These are phyloP conservation scores for Cebus imitator DNA, from an alignment of 2,113 vertebrate genomes.

Conservation along the genomic window DNA sequence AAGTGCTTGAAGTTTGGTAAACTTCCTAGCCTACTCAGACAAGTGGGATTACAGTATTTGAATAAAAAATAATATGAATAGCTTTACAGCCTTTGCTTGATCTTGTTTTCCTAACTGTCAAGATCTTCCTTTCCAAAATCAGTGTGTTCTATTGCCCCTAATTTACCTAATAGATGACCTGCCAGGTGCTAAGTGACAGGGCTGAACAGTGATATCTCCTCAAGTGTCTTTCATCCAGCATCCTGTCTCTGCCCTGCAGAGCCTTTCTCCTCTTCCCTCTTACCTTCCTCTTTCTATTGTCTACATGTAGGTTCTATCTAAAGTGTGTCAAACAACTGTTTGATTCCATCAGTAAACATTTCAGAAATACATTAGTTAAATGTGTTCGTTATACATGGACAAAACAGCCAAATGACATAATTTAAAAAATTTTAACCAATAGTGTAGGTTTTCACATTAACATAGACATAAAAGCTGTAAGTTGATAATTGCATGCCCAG, in stretches of 20 bases:
- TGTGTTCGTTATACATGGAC: neutral
- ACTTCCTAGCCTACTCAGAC: neutral
- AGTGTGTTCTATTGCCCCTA: neutral
- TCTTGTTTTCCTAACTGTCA: neutral
- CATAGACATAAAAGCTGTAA: neutral
- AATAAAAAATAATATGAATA: neutral
- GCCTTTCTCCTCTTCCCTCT: neutral
- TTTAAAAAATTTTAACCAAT: neutral
- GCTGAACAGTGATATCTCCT: neutral
- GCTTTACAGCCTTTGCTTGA: neutral
- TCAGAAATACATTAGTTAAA: constrained; percentile 1
- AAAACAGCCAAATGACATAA: neutral
- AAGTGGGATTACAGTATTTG: neutral
- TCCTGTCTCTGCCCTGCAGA: neutral
- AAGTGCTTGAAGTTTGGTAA: neutral
- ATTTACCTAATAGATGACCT: neutral
- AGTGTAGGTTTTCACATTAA: neutral
- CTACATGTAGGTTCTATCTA: neutral
- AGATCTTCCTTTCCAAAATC: neutral
- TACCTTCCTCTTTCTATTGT: neutral
- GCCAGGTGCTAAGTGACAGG: neutral
- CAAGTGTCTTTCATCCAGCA: neutral
- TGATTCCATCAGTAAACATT: neutral
- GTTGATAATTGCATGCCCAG: neutral
- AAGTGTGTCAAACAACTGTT: neutral